Conservation (phyloP, 2,113 vertebrate species). For the Tetraodon nigroviridis region DNA sequence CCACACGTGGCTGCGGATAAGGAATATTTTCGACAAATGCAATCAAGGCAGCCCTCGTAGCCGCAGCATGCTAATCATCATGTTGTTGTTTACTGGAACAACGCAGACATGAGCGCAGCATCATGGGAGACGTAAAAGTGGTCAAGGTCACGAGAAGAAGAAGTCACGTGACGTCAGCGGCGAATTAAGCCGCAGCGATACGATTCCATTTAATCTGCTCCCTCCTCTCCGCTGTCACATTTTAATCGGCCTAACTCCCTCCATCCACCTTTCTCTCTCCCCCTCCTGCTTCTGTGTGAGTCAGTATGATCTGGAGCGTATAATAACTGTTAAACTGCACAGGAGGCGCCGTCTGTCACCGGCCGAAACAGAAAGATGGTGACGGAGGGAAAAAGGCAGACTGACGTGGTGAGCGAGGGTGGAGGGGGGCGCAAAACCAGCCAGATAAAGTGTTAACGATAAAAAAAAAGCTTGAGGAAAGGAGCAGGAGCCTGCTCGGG, state of each 20-base stretch:
- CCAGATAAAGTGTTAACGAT: neutral
- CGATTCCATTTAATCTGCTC: slow-evolving; percentile 15
- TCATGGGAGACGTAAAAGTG: no score
- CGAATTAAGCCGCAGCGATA: slow-evolving; percentile 15
- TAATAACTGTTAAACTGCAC: slow-evolving; percentile 60
- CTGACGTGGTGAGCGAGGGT: slow-evolving; percentile 13
- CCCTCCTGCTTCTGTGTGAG: slow-evolving; percentile 12
- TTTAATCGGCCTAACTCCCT: slow-evolving; percentile 39
- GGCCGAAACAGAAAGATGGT: slow-evolving; percentile 12
- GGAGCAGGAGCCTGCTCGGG: no score
- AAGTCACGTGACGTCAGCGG: slow-evolving; percentile 5
- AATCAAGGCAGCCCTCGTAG: no score
- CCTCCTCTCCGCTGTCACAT: neutral
- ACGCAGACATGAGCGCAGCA: neutral
- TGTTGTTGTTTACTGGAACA: neutral
- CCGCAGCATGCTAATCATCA: no score
- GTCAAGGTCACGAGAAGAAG: neutral
- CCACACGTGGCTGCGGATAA: no score
- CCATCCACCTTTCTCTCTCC: slow-evolving; percentile 18
- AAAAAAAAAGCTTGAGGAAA: no score
- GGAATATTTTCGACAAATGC: no score
- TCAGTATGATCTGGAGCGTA: slow-evolving; percentile 50
- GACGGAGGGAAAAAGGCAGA: slow-evolving; percentile 29
- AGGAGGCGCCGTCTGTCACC: slow-evolving; percentile 58
- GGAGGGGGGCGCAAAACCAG: neutral